phyloP scores from a whole-genome alignment of 2,888 invertebrate genomes.

The Alentia gelatinosa region DNA sequence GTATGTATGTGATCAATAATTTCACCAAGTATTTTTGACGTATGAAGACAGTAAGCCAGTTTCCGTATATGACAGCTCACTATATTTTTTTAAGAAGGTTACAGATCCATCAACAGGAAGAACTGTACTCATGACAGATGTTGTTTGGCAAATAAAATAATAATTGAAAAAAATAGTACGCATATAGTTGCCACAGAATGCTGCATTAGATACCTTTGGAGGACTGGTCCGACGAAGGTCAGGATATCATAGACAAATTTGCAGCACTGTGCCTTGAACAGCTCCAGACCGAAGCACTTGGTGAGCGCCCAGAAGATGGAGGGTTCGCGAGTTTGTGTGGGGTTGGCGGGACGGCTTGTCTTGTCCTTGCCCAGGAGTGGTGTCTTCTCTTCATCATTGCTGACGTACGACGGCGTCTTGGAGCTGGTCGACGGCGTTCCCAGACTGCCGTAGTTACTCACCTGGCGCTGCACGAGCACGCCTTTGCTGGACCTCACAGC shows the following conservation, averaged over 20 bases:
- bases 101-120: too few relatives aligned
- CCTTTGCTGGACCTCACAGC: not conserved
- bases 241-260: slow-evolving; percentile 67
- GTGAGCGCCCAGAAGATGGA: slow-evolving; percentile 68
- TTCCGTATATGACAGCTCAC: too few relatives aligned
- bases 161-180: too few relatives aligned
- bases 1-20: too few relatives aligned
- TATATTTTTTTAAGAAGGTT: too few relatives aligned
- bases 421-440: not conserved
- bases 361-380: slow-evolving; percentile 12
- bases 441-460: not conserved
- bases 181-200: too few relatives aligned
- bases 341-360: not conserved
- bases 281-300: slow-evolving; percentile 69
- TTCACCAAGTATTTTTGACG: too few relatives aligned
- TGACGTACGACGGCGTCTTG: not conserved
- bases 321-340: slow-evolving; percentile 63
- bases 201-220: slow-evolving; percentile 69
- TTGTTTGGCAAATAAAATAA: too few relatives aligned
- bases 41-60: too few relatives aligned
- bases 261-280: slow-evolving; percentile 68
- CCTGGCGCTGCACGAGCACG: slow-evolving; percentile 34
- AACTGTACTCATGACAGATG: too few relatives aligned
- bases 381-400: slow-evolving; percentile 9
- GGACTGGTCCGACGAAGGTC: slow-evolving; percentile 65